Base-by-base conservation (phyloP, 1,140 invertebrate genomes). In the Lordiphosa mommai region DNA sequence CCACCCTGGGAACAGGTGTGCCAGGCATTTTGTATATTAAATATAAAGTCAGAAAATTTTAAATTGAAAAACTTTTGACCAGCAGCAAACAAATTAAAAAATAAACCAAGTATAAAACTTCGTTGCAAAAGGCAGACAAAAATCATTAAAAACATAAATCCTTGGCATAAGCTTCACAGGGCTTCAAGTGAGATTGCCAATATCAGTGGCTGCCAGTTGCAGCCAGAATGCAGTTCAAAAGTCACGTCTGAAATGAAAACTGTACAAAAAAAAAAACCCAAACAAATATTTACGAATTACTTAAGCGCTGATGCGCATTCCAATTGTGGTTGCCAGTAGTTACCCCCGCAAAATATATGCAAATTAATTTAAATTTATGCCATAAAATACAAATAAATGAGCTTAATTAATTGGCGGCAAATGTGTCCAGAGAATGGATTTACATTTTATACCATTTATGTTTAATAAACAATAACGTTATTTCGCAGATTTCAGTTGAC, bases 41-140 rank as follows among this genome's bases (percentile, higher is more conserved):
- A 84, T 84, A 63, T 76, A 40, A 61, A 60, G 58, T 53, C 47
- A 60, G 51, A 80, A 72, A 63, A 76, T 76, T 82, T 82, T 84
- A 82, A 82, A 82, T 82, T 82, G 76, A 82, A 82, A 82, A 82
- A 82, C 72, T 82, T 82, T 76, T 67, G 66, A 67, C 77, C 61
- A 61, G 53, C 53, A 44, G 23, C 36, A 43, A 55, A 71, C 61
- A 82, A 82, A 82, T 76, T 82, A 72, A 82, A 84, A 80, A 76
- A 68, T 61, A 68, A 68, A 69, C 67, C 70, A 79, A 58, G 65
- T 66, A 56, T 68, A 82, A 76, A 34, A 71, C 50, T 76, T 76
- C 36, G 23, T 58, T 27, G 27, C 34, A 38, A 14, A 14, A 14
- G 14, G 16, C 17, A 30, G 4, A 32, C 14, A 20, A 32, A 65